phyloP scores from a whole-genome alignment of 2,797 vertebrate genomes.

The Poliocrania exsul region DNA sequence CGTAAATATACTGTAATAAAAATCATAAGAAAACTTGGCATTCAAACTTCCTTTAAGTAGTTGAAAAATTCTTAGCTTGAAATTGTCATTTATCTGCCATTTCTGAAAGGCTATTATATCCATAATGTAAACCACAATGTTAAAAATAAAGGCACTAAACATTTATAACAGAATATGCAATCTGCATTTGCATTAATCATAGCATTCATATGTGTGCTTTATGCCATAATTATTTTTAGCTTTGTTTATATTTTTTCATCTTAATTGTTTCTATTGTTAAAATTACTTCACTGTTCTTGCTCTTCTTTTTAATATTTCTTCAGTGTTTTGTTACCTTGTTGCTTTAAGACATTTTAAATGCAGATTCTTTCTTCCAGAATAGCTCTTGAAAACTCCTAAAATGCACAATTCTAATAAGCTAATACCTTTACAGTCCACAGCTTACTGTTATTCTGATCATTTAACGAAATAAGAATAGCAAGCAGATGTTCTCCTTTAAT shows the following conservation, averaged over 20 bases:
- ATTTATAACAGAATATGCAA: conserved; percentile 49
- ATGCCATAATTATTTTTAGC: background rate
- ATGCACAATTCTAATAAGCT: background rate
- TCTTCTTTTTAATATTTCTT: background rate
- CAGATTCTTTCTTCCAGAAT: background rate
- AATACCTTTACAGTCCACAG: background rate
- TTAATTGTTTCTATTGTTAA: background rate
- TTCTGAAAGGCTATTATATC: conserved; percentile 58
- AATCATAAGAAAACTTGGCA: conserved; percentile 54
- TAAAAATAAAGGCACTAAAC: conserved; percentile 55
- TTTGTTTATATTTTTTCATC: conserved; percentile 9
- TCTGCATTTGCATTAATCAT: conserved; percentile 42
- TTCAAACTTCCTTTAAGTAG: conserved; percentile 63
- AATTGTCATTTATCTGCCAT: conserved; percentile 58
- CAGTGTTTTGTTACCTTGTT: background rate
- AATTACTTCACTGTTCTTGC: background rate
- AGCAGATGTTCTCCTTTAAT: background rate
- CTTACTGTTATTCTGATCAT: background rate
- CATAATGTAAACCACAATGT: conserved; percentile 49
- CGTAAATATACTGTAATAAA: conserved; percentile 58
- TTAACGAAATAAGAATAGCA: background rate
- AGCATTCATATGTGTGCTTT: background rate
- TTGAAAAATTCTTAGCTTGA: conserved; percentile 51
- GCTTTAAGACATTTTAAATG: background rate
- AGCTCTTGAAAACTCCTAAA: background rate